Percentiles rank a stretch among this genome's conserved stretches.
Conservation (phyloP, 2,888 invertebrate species). For the Chrysolina oricalcia region DNA sequence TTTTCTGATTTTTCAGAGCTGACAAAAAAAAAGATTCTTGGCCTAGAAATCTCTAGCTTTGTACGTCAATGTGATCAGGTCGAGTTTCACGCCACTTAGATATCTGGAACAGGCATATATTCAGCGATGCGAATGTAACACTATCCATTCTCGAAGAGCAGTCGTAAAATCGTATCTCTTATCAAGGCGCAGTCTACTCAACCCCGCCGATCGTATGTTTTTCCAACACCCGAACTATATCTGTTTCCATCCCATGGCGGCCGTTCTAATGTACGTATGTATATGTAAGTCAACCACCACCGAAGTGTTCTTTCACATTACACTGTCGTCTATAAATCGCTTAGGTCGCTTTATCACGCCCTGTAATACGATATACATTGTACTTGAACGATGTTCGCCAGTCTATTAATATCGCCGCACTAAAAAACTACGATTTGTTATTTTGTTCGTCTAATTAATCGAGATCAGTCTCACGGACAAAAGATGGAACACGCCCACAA, state of each 20-base stretch:
- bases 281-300: conserved; percentile 17
- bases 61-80: background rate
- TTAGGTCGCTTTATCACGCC: conserved; percentile 8
- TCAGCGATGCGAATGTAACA: background rate
- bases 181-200: background rate
- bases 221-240: conserved; percentile 2
- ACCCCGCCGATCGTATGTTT: background rate
- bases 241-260: conserved; percentile 4
- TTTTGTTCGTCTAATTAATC: conserved; percentile 17
- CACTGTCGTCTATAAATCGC: conserved; percentile 23
- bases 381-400: conserved; percentile 5
- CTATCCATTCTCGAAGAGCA: background rate
- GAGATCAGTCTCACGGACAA: conserved; percentile 21
- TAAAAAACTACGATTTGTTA: conserved; percentile 24
- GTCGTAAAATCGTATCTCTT: background rate
- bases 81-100: background rate
- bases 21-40: no score
- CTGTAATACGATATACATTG: conserved; percentile 18
- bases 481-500: conserved; percentile 13
- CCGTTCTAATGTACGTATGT: background rate
- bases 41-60: background rate
- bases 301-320: conserved; percentile 11
- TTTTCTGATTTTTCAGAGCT: background rate
- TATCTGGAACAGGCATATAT: conserved; percentile 6
- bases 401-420: conserved; percentile 21